Evolutionary conservation across 2,113 vertebrate species (phyloP).

Genomic region (Eubucco bourcierii): DNA sequence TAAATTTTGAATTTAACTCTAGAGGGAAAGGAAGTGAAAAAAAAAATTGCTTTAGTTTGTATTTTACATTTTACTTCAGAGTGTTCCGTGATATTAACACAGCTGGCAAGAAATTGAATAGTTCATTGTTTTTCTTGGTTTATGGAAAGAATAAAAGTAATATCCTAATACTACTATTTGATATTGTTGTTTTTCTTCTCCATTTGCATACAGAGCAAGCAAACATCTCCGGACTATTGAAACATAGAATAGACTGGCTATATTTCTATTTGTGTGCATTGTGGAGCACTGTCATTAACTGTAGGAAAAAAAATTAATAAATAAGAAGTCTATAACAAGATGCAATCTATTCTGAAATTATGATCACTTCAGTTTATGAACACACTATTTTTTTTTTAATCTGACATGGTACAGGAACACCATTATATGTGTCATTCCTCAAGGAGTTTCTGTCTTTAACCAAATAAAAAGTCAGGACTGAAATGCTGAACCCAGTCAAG

Average conservation of each 20-base stretch:
- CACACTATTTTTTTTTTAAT: not conserved
- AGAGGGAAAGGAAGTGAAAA: not conserved
- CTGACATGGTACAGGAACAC: rapidly evolving
- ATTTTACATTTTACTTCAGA: not conserved
- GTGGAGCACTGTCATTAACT: not conserved
- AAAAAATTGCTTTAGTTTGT: not conserved
- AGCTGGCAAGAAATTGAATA: not conserved
- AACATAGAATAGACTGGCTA: not conserved
- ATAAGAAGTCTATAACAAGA: not conserved
- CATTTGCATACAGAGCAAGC: not conserved
- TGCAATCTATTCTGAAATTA: not conserved
- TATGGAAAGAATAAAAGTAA: not conserved
- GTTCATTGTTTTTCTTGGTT: not conserved
- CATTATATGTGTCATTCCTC: not conserved
- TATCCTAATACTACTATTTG: not conserved
- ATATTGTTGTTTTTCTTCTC: not conserved
- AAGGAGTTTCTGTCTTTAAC: not conserved
- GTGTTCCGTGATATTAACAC: not conserved
- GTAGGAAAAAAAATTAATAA: not conserved
- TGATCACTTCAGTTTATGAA: not conserved
- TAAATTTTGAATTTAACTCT: not conserved
- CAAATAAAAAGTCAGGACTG: not conserved
- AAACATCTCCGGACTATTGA: not conserved
- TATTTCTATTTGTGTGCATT: not conserved
- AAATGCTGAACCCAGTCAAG: not conserved